These are phyloP conservation scores for Acrobasis consociella DNA, from an alignment of 2,888 invertebrate genomes.

Conservation along the genomic window DNA sequence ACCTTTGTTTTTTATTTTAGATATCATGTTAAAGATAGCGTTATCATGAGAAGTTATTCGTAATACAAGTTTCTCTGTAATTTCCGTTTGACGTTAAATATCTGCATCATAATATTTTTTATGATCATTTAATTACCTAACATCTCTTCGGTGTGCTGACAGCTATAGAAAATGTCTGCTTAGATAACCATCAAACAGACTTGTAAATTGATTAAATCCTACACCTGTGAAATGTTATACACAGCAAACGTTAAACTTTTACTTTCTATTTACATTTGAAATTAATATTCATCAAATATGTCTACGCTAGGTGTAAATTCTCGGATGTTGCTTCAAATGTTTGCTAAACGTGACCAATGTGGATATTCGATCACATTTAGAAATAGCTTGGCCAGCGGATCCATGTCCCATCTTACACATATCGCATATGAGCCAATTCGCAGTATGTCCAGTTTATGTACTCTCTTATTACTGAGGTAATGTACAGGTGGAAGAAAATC, in stretches of 20 bases:
- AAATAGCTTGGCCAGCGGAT: neutral
- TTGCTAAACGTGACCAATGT: slow-evolving; percentile 19
- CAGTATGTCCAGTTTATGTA: neutral
- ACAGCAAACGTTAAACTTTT: slow-evolving; percentile 14
- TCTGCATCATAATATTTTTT: neutral
- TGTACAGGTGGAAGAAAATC: too few relatives aligned
- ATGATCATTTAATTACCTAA: neutral
- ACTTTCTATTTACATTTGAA: slow-evolving; percentile 9
- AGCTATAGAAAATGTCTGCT: slow-evolving; percentile 1
- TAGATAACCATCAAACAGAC: slow-evolving; percentile 12
- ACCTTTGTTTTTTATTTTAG: too few relatives aligned
- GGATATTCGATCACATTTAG: slow-evolving; percentile 1
- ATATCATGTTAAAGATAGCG: too few relatives aligned
- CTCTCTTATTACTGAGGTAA: too few relatives aligned
- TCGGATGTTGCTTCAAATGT: slow-evolving; percentile 11
- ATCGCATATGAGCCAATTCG: neutral
- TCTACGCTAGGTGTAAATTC: slow-evolving; percentile 13
- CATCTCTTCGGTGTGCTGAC: slow-evolving; percentile 6
- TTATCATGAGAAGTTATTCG: too few relatives aligned
- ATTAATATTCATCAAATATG: slow-evolving; percentile 16
- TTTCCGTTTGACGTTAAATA: neutral
- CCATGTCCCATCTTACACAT: too few relatives aligned
- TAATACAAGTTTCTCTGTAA: neutral
- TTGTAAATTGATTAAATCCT: slow-evolving; percentile 5
- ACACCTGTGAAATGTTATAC: slow-evolving; percentile 11